Base-by-base conservation (phyloP, 2,888 invertebrate genomes). In the Galerucella nymphaeae region DNA sequence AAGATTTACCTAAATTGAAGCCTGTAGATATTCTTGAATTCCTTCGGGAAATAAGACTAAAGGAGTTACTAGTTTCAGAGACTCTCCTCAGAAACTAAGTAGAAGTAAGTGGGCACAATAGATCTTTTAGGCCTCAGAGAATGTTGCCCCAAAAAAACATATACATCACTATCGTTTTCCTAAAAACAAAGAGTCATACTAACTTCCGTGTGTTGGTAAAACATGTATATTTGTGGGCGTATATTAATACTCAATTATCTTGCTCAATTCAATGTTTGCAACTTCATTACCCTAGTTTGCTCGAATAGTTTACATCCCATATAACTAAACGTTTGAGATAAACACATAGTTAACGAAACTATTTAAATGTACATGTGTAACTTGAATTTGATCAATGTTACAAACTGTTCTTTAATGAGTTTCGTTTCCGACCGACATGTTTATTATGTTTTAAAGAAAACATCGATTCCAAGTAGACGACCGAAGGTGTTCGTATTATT, bases 341-440 rank as follows among this genome's bases (percentile, higher is more conserved):
- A 55, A 55, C 55, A 20, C 55, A 55, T 55, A 18, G 9, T 48
- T 48, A 48, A 48, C 48, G 14, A 14, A 48, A 48, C 48, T 48
- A 48, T 55, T 55, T 11, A 20, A 55, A 11, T 30, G 11, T 20
- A 55, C 55, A 55, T 23, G 55, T 55, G 55, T 23, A 55, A 55
- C 20, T 23, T 55, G n/a, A 11, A 55, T 16, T 13, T 23, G 55
- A 55, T 55, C 20, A 16, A 55, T 23, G 55, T 10, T 48, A 58
- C 66, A 45, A 66, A 66, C 66, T 57, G 58, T 58, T 0, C 14
- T 68, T 68, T 68, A 59, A 68, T 61, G 50, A 68, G 23, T 68
- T 61, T 61, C 61, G 11, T 38, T 68, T 10, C 41, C 18, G 13
- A 59, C 30, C 13, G 58, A 67, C 23, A 45, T 67, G 67, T 67